Base-by-base conservation (phyloP, 2,888 invertebrate genomes). In the Gymnosoma rotundatum region DNA sequence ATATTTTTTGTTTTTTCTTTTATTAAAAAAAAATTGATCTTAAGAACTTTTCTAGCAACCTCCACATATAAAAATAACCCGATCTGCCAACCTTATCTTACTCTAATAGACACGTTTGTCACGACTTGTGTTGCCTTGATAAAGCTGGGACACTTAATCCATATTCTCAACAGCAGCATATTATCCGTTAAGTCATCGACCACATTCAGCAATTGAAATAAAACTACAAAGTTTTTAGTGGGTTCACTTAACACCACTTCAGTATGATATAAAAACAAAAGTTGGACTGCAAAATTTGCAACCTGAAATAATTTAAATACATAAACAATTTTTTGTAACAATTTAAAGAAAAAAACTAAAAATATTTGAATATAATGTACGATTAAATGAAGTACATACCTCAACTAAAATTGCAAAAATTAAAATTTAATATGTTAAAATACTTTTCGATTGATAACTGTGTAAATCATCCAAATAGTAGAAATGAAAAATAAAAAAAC, bases 41-140 rank as follows among this genome's bases (percentile, higher is more conserved):
- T 74, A 70, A 84, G 84, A 84, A 81, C 81, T 81, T 84, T 84
- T 84, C 81, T 84, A 84, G 84, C 84, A 74, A 78, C 69, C 80
- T 78, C 52, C 67, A 78, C 78, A 83, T 76, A 78, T 79, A 78
- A 80, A 74, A 80, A 73, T 75, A 63, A 78, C 61, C 81, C 67
- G 84, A 84, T 84, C 81, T 81, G 84, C 81, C 78, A 78, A 78
- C 78, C 84, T 78, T 80, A 83, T 80, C 73, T 80, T 70, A 78
- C 48, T 81, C 70, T 76, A 70, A 76, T 63, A 81, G 81, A 70
- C 64, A 74, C 73, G 58, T 74, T 78, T 66, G 75, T 75, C 81
- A 81, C 81, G 78, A 70, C 45, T 42, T 60, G 38, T 75, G 66
- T 82, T 67, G 78, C 81, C 80, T 67, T 45, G 78, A 64, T 72